These are phyloP conservation scores for Aurelia coerulea DNA, from an alignment of 30 jellyfish, hydroid and myxozoan genomes.

Conservation along the genomic window DNA sequence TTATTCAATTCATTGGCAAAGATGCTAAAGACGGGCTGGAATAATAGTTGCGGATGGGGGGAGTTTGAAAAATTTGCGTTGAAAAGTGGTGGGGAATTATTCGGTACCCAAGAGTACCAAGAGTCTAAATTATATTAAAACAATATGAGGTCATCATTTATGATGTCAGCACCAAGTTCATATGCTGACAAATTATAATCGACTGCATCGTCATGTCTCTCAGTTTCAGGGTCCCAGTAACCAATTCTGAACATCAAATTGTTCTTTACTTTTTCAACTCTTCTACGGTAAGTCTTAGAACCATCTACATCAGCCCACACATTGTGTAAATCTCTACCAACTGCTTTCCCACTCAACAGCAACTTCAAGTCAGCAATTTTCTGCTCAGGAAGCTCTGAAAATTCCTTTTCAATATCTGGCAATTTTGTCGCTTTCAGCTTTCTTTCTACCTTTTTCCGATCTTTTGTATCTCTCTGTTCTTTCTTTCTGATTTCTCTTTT, in stretches of 20 bases:
- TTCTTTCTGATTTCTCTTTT: neutral
- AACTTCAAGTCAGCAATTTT: neutral
- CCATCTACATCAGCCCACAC: constrained; percentile 30
- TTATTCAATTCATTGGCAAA: too few species aligned
- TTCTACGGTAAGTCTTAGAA: neutral
- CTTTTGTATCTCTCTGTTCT: neutral
- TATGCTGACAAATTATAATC: constrained; percentile 36
- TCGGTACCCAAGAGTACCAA: too few species aligned
- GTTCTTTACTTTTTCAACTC: constrained; percentile 4
- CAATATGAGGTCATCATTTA: constrained; percentile 14
- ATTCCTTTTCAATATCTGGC: neutral
- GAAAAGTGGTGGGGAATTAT: too few species aligned
- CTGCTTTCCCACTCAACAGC: constrained; percentile 13
- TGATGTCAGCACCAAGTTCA: constrained; percentile 49
- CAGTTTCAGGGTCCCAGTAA: constrained; percentile 20
- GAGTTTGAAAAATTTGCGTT: too few species aligned
- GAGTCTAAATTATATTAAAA: neutral
- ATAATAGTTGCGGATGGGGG: too few species aligned
- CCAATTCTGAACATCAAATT: neutral
- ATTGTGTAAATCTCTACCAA: constrained; percentile 29
- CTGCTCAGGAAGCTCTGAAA: constrained; percentile 24
- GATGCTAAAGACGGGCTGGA: too few species aligned
- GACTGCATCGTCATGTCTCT: constrained; percentile 43
- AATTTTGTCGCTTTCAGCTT: constrained; percentile 7
- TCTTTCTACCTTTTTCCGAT: constrained; percentile 9